Percentiles rank a stretch among this genome's conserved stretches.
phyloP scores from a whole-genome alignment of 2,888 invertebrate genomes.

The Troides helena region DNA sequence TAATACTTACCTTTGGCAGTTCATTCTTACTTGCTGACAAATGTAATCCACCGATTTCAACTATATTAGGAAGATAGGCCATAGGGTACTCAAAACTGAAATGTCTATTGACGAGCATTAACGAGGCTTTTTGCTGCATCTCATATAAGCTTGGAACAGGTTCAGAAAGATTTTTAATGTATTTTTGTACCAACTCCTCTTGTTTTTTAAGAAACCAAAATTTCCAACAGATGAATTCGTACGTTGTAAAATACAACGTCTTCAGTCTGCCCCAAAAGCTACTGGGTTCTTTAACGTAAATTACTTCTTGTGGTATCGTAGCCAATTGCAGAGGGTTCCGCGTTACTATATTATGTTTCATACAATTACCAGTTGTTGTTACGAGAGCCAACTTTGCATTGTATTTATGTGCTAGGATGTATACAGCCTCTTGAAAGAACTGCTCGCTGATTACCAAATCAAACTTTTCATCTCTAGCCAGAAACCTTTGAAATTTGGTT shows the following conservation, averaged over 20 bases:
- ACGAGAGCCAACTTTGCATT: conserved; percentile 62
- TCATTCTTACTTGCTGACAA: conserved; percentile 51
- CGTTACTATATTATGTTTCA: conserved; percentile 60
- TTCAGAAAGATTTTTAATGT: conserved; percentile 55
- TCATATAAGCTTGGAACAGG: conserved; percentile 64
- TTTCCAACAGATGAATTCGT: conserved; percentile 66
- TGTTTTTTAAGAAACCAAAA: conserved; percentile 63
- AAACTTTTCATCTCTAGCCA: conserved; percentile 57
- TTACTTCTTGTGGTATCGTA: conserved; percentile 58
- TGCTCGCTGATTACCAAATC: conserved; percentile 73
- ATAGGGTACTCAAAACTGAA: conserved; percentile 48
- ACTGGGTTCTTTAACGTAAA: conserved; percentile 68
- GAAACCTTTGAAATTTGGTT: conserved; percentile 50
- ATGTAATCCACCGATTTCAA: conserved; percentile 65
- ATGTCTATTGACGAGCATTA: conserved; percentile 74
- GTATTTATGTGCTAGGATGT: conserved; percentile 69
- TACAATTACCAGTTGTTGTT: conserved; percentile 68
- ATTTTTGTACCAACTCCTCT: conserved; percentile 57
- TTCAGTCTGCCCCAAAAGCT: conserved; percentile 73
- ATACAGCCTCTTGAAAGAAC: conserved; percentile 71
- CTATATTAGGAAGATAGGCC: too few relatives aligned
- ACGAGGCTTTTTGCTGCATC: conserved; percentile 60
- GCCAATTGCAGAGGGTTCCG: conserved; percentile 68
- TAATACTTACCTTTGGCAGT: conserved; percentile 52
- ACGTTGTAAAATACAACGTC: conserved; percentile 45